Base-by-base conservation (phyloP, 1,140 invertebrate species). In the Drosophila virilis region DNA sequence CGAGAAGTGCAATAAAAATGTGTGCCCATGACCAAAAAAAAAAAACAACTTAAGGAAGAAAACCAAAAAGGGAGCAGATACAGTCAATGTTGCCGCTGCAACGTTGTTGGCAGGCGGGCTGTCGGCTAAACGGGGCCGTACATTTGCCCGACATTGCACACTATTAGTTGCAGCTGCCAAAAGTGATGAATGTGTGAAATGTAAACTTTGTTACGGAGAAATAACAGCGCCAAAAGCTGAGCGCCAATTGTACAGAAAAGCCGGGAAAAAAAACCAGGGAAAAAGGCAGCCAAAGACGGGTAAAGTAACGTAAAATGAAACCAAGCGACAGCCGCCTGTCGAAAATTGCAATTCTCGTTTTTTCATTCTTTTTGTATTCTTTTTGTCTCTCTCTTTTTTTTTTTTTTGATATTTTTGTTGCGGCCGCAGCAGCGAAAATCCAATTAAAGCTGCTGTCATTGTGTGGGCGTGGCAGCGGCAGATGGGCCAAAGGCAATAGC, bases 161-260 rank as follows among this genome's bases (percentile, higher is more conserved):
- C 84, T 89, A 89, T 89, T 89, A 89, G 84, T 89, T 89, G 84
- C 84, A 89, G 84, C 84, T 89, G 84, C 84, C 84, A 89, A 82
- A 89, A 89, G 84, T 89, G 84, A 89, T 89, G 84, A 89, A 89
- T 89, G 84, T 89, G 84, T 89, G 84, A 89, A 89, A 89, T 89
- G 84, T 89, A 89, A 89, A 89, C 84, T 89, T 88, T 89, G 84
- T 89, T 80, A 89, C 84, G 77, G 76, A 89, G 76, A 78, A 83
- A 83, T 89, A 88, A 88, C 83, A 83, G 82, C 80, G 81, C 77
- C 81, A 74, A 84, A 74, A 78, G 78, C 75, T 65, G 54, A 55
- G 82, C 70, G 81, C 77, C 77, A 85, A 86, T 85, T 66, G 72
- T 58, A 78, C 76, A 73, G 73, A 78, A 78, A 77, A 69, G 66